Base-by-base conservation (phyloP, 1,140 invertebrate genomes). In the Ceratitis capitata region DNA sequence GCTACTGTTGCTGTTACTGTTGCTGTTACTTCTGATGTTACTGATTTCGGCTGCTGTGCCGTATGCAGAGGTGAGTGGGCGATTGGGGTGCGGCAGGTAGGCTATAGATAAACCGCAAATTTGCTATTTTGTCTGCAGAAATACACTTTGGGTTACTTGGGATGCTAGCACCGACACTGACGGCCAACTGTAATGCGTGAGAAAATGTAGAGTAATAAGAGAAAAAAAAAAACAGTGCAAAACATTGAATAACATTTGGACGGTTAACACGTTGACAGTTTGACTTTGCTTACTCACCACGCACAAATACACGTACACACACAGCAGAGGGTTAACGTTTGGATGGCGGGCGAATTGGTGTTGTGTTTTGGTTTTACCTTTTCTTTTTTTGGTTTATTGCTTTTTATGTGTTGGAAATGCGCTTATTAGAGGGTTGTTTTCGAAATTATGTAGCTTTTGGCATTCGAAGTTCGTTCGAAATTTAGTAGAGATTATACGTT, bases 261-360 rank as follows among this genome's bases (percentile, higher is more conserved):
- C 45, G 1, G 35, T 45, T 4, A 42, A 42, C 32, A 32, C n/a
- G 35, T 19, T 78, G 39, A 78, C 35, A 47, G n/a, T 78, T 39
- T 78, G 69, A 78, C 39, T 35, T 78, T 78, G n/a, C 69, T 78
- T 78, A 78, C 69, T 78, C 69, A 78, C 69, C 69, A 78, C 69
- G 42, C 69, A 45, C 69, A 23, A 42, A 47, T 3, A 64, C 58
- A 9, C 29, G 32, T 39, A 3, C 19, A 10, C 39, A 45, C n/a
- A 45, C 32, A n/a, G n/a, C 2, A 42, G 69, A 19, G 16, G 29
- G 26, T 69, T n/a, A n/a, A n/a, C n/a, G 32, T 39, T 32, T 64
- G 29, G 64, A n/a, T 69, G 39, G n/a, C 12, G 32, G 69, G 35
- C 14, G 69, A 26, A 2, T 61, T 61, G 56, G 14, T 78, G 9